A percentile compares a stretch with the other conserved stretches of the same genome.
Evolutionary conservation across 2,888 invertebrate genomes (phyloP).

Genomic region (Tenthredo distinguenda): DNA sequence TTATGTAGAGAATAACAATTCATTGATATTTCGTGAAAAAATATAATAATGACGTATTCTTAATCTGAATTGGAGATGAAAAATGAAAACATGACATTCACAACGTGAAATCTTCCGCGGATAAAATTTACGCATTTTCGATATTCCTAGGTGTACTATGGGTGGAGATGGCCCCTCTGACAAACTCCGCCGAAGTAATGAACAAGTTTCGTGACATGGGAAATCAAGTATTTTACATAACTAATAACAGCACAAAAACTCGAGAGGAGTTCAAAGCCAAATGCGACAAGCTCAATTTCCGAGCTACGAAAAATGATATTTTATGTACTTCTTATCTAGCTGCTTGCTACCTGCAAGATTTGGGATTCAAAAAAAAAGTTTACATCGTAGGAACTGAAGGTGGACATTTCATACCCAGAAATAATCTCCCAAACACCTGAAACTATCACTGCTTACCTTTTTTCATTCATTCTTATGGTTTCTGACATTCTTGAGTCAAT

Average conservation of each 20-base stretch:
- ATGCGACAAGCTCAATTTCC: constrained; percentile 80
- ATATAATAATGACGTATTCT: background rate
- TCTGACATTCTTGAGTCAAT: background rate
- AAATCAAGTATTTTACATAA: constrained; percentile 83
- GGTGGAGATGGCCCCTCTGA: constrained; percentile 78
- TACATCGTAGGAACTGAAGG: constrained; percentile 82
- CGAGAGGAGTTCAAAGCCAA: constrained; percentile 81
- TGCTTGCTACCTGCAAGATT: constrained; percentile 80
- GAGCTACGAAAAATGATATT: constrained; percentile 78
- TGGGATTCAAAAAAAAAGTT: constrained; percentile 79
- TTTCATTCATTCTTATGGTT: background rate
- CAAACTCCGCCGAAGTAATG: constrained; percentile 79
- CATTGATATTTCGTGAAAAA: too few species aligned
- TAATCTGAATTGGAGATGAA: background rate
- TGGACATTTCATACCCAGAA: constrained; percentile 51
- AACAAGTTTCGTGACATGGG: constrained; percentile 79
- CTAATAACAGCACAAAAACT: constrained; percentile 85
- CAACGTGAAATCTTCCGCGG: background rate
- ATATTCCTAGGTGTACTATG: constrained; percentile 79
- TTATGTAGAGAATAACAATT: background rate
- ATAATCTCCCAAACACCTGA: background rate
- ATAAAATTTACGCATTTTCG: background rate
- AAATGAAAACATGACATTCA: background rate
- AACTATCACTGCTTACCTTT: background rate
- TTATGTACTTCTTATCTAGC: constrained; percentile 80